Conservation (phyloP, 2,888 invertebrate species). For the Plutella xylostella region DNA sequence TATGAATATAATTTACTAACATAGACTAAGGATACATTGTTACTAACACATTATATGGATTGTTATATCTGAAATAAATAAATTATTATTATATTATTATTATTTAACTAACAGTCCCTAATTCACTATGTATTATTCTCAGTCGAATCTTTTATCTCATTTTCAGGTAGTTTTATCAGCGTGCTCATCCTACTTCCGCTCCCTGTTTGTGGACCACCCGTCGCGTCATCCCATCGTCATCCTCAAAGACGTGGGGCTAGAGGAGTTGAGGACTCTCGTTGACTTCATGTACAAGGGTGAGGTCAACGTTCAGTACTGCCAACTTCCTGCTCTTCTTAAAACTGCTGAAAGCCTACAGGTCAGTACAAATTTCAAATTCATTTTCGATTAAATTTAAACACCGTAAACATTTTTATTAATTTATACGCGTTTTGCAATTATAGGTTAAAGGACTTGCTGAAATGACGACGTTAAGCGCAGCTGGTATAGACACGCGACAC, state of each 20-base stretch:
- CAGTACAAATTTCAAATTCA: conserved; percentile 10
- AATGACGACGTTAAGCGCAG: conserved; percentile 86
- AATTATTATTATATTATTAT: no score
- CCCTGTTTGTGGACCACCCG: conserved; percentile 92
- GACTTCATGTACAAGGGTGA: conserved; percentile 98
- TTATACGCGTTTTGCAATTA: conserved; percentile 21
- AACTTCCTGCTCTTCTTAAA: conserved; percentile 89
- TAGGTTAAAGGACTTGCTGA: conserved; percentile 90
- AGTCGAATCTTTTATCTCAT: neutral
- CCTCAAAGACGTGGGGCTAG: conserved; percentile 92
- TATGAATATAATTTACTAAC: no score
- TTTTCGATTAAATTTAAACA: no score
- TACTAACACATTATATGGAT: no score
- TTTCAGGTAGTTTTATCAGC: conserved; percentile 91
- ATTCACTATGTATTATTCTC: no score
- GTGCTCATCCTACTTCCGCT: conserved; percentile 95
- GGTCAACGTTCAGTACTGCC: conserved; percentile 95
- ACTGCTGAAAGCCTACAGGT: conserved; percentile 93
- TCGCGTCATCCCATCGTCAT: conserved; percentile 94
- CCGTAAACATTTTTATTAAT: no score
- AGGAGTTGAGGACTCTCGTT: conserved; percentile 90
- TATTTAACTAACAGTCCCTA: no score
- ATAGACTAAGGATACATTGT: no score
- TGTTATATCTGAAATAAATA: no score
- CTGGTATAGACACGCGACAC: conserved; percentile 64